These are phyloP conservation scores for Sus scrofa DNA, from an alignment of 2,113 vertebrate species.

Conservation along the genomic window DNA sequence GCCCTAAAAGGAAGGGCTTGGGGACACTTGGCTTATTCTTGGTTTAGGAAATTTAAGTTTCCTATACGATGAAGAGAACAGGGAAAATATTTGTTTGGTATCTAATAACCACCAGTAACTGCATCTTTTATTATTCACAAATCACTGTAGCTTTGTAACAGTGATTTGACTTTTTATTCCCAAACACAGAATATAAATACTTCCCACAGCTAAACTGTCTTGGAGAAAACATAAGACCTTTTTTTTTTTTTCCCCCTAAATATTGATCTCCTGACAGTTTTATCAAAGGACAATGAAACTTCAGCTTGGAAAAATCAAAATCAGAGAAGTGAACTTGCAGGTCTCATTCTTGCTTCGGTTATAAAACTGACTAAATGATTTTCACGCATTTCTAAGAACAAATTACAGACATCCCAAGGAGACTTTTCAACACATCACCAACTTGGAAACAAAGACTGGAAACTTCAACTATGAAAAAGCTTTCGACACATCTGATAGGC, in stretches of 20 bases:
- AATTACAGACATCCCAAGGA: constrained; percentile 58
- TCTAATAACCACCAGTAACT: neutral
- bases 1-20: neutral
- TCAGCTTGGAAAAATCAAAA: constrained; percentile 65
- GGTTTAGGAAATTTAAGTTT: neutral
- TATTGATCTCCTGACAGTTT: neutral
- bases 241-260: neutral
- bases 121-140: neutral
- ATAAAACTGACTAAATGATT: constrained; percentile 51
- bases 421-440: constrained; percentile 44
- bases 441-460: constrained; percentile 57
- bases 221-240: neutral
- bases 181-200: neutral
- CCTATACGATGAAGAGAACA: neutral
- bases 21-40: neutral
- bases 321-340: neutral
- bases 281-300: constrained; percentile 51
- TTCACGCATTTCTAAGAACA: constrained; percentile 70
- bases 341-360: neutral
- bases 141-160: neutral
- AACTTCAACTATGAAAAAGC: constrained; percentile 31
- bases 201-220: neutral
- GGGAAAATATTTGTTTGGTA: neutral
- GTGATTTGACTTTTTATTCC: constrained; percentile 24
- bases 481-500: rapidly evolving